Percentiles rank a stretch among this genome's conserved stretches.
These are phyloP conservation scores for Drosophila ironensis DNA, from an alignment of 1,140 invertebrate genomes.

Conservation along the genomic window DNA sequence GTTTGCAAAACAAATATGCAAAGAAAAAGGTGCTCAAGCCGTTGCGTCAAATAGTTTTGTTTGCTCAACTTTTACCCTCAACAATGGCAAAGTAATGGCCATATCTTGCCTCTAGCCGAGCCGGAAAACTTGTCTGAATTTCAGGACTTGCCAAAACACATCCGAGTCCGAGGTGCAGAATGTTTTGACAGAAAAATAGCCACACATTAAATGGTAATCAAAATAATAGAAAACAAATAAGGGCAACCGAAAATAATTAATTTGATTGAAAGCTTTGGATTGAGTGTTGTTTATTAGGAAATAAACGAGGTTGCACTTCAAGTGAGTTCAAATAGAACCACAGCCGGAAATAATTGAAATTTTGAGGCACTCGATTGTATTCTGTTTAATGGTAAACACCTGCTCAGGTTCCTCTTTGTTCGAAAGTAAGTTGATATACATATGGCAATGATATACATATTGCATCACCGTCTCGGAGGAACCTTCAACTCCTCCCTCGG, in stretches of 20 bases:
- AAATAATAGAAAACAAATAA: conserved; percentile 4
- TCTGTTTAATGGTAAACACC: not conserved
- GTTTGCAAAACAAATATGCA: conserved; percentile 75
- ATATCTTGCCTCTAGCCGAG: too few relatives aligned
- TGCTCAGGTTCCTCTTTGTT: not conserved
- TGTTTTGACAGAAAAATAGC: not conserved
- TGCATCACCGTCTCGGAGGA: too few relatives aligned
- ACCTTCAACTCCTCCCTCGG: not conserved
- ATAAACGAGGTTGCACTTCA: too few relatives aligned
- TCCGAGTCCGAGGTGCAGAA: too few relatives aligned
- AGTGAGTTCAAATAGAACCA: too few relatives aligned
- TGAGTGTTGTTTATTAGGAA: not conserved
- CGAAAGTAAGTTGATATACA: not conserved
- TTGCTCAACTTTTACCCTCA: conserved; percentile 62
- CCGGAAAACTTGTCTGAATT: too few relatives aligned
- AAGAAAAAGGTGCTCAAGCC: conserved; percentile 69
- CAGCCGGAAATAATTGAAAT: too few relatives aligned
- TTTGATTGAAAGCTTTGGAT: not conserved
- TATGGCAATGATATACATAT: too few relatives aligned
- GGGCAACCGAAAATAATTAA: not conserved
- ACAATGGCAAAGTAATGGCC: conserved; percentile 52
- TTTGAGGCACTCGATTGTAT: not conserved
- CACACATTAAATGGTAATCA: not conserved
- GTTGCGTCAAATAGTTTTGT: conserved; percentile 63
- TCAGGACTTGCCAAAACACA: too few relatives aligned